Base-by-base conservation (phyloP, 2,113 vertebrate genomes). In the Myotis davidii region DNA sequence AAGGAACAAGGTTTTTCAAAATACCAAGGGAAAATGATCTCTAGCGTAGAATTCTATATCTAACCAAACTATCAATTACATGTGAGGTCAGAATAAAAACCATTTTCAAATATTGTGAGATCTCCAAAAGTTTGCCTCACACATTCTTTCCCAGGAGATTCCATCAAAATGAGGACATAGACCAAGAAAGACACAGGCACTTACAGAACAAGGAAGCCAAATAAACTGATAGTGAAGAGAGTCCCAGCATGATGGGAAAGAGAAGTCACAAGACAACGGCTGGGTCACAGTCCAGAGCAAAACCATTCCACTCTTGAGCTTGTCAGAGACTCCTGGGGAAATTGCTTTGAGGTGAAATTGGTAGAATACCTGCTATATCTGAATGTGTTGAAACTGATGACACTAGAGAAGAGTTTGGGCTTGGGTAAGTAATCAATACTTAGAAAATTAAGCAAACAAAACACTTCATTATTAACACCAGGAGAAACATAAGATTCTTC, bases 381-480 rank as follows among this genome's bases (percentile, higher is more conserved):
- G 39, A 88, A 48, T 73, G 6, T 61, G 77, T 27, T 48, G 48
- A 83, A 32, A 76, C 37, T 78, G 82, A 52, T 4, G 10, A 20
- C 65, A 27, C 42, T 37, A 48, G 29, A 21, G 42, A 37, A 64
- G 42, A 81, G 11, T 70, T 39, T 45, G 64, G 23, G 21, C 13
- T 34, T 94, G 6, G 72, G 84, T 84, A 67, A 85, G 6, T 32
- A 34, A n/a, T 54, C 88, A 54, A 61, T 37, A 83, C 34, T 17
- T 76, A 86, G 64, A 84, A 91, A 89, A 70, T 54, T 59, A 86
- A 94, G 32, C 45, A 81, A 88, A 61, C 54, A 76, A 83, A 89
- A 64, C 52, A 72, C 21, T 42, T 34, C 32, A 21, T 59, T 61
- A 45, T 85, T 81, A 86, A 93, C 70, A 87, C n/a, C 29, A 90